These are phyloP conservation scores for Thryonomys swinderianus DNA, from an alignment of 2,113 vertebrate genomes.

Conservation along the genomic window DNA sequence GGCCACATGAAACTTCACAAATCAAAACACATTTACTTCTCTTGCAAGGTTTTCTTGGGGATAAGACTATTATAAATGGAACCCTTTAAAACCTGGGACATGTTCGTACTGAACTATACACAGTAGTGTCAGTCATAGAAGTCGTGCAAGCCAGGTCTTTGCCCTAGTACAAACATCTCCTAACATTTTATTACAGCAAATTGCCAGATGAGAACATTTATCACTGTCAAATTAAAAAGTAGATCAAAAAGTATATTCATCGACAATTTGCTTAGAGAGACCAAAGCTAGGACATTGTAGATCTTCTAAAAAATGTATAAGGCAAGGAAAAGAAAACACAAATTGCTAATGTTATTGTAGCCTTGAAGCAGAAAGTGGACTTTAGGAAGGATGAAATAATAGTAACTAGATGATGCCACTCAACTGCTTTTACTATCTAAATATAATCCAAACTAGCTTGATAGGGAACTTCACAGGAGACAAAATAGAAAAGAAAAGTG, in stretches of 20 bases:
- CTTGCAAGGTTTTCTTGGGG: not conserved
- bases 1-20: constrained; percentile 40
- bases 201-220: constrained; percentile 51
- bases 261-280: constrained; percentile 40
- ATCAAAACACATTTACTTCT: constrained; percentile 56
- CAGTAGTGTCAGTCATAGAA: not conserved
- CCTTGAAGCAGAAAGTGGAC: constrained; percentile 48
- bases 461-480: not conserved
- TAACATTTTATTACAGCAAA: constrained; percentile 15
- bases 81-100: not conserved
- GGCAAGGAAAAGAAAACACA: not conserved
- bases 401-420: constrained; percentile 54
- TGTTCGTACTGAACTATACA: not conserved
- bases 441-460: constrained; percentile 55
- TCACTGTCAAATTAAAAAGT: constrained; percentile 47
- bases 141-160: not conserved
- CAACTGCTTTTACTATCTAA: constrained; percentile 48
- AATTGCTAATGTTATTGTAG: constrained; percentile 4
- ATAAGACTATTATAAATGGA: not conserved
- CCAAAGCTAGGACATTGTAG: constrained; percentile 60
- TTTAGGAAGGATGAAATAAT: constrained; percentile 79
- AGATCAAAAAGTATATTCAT: constrained; percentile 60
- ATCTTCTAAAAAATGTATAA: constrained; percentile 20
- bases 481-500: not conserved
- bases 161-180: not conserved